Base-by-base conservation (phyloP, 2,113 vertebrate genomes). In the Pelecanus crispus region DNA sequence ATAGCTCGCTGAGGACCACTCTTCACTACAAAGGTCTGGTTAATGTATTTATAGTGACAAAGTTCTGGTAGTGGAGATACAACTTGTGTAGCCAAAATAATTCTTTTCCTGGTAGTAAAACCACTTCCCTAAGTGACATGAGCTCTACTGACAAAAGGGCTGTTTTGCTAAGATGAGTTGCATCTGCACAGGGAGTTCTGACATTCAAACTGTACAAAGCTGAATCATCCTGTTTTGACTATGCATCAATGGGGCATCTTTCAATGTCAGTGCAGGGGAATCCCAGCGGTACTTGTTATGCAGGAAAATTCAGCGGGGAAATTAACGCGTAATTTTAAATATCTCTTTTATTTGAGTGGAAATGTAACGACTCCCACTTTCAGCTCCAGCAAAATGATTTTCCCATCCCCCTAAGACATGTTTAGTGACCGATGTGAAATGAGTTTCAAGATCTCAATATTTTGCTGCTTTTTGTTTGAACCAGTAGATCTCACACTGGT, bases 201-300 rank as follows among this genome's bases (percentile, higher is more conserved):
- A 92, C 81, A 80, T 87, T 86, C 74, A 86, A 65, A 55, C 31
- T 72, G 58, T 32, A 75, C 42, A 70, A 87, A 92, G 91, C 66
- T 96, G 92, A 92, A 88, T 94, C 40, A 85, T 91, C 47, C 89
- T 90, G 66, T 90, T 92, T 95, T 95, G 81, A 73, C 78, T 87
- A 7, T 62, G 88, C 94, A 85, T 87, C 81, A 95, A 82, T 2
- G 7, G 78, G 74, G n/a, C 66, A 90, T 79, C 84, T 81, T 95
- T 94, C 89, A 85, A 25, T 92, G 96, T 82, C 95, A 94, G 45
- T 10, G 53, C 86, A 85, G 38, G 71, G 72, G 42, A 95, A 85
- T 94, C 91, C 94, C 91, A 87, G 44, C 1, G 44, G 65, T 94
- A 93, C 53, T 95, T 79, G 56, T 63, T 93, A 86, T 81, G 83